Base-by-base conservation (phyloP, 2,797 vertebrate species). In the Melanotaenia boesemani region DNA sequence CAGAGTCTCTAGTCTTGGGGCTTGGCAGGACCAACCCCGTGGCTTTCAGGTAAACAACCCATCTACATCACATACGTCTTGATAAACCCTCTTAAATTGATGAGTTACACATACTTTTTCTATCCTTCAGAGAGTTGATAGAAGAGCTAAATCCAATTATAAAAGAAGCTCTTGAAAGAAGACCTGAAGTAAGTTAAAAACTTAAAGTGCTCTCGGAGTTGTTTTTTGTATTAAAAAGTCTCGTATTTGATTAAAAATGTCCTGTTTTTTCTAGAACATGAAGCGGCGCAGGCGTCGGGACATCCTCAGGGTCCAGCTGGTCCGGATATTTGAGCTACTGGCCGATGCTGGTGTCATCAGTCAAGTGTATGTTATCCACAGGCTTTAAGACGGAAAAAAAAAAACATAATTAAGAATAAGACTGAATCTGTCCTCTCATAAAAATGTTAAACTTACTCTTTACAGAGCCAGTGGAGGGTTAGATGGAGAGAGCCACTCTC, bases 1-100 rank as follows among this genome's bases (percentile, higher is more conserved):
- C 98, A 52, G 98, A 99, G 93, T 99, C 98, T 91, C 96, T 99
- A 63, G 98, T 99, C 72, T 94, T 99, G 92, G 98, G 98, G 85
- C 98, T 99, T 96, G 98, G 98, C 96, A 96, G 98, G 96, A 99
- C 98, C 96, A 99, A 97, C 94, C 97, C 98, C 36, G 92, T 96
- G 86, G 98, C 96, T 87, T 99, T 99, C 91, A 97, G 97, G 98
- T 99, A 94, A 88, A 52, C 2, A 46, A 12, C 41, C 22, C 39
- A 10, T 36, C 3, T 0, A 11, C 13, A 56, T 12, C 13, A 61
- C 70, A 1, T 1, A 22, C 13, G 37, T 32, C 20, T n/a, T n/a
- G 20, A 20, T 3, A 5, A 32, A 18, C 3, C 6, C 39, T 20
- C 18, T 6, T 41, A 24, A 0, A 39, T 15, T 0, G 5, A 39